These are phyloP conservation scores for Salvator merianae DNA, from an alignment of 2,113 vertebrate genomes.

Conservation along the genomic window DNA sequence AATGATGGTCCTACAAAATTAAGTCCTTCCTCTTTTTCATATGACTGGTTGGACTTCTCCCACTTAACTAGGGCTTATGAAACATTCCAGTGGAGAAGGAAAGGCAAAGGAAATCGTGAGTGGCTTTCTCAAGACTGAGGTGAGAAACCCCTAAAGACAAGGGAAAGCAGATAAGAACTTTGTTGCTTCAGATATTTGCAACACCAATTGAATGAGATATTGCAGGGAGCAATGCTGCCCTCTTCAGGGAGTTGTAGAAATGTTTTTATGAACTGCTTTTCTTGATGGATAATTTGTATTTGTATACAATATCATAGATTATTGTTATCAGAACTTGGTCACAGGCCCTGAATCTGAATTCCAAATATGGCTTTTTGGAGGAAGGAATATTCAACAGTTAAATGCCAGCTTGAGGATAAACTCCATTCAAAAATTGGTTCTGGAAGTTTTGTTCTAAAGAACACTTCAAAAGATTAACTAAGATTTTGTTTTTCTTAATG, in stretches of 20 bases:
- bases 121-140: background rate
- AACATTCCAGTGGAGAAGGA: background rate
- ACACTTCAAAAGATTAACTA: no score
- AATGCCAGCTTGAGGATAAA: background rate
- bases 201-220: background rate
- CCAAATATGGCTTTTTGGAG: background rate
- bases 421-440: background rate
- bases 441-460: background rate
- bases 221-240: background rate
- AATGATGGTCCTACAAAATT: no score
- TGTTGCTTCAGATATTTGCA: background rate
- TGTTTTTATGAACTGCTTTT: background rate
- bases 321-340: background rate
- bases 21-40: no score
- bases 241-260: constrained; percentile 1
- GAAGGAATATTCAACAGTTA: background rate
- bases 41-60: no score
- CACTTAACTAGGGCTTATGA: background rate
- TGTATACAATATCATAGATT: background rate
- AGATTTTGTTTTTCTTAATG: background rate
- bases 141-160: background rate
- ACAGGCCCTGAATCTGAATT: background rate
- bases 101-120: background rate
- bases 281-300: background rate
- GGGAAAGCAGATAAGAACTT: background rate